Conservation (phyloP, 2,113 vertebrate genomes). For the Hypocryptadius cinnamomeus region DNA sequence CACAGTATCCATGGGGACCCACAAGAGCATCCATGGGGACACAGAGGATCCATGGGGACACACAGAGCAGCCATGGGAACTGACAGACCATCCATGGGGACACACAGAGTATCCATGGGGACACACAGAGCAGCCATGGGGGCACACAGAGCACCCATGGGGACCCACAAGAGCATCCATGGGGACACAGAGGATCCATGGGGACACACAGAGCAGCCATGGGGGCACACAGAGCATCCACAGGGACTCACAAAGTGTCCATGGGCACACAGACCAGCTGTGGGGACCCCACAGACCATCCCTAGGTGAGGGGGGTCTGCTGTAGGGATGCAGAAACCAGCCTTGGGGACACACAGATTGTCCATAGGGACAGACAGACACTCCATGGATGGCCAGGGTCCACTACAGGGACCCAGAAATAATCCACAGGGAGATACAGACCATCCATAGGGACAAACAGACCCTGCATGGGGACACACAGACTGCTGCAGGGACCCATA, state of each 20-base stretch:
- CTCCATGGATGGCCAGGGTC: too few species aligned
- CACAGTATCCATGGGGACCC: accelerated
- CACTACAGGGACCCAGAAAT: neutral
- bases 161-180: accelerated
- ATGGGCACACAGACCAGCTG: neutral
- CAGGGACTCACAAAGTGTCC: too few species aligned
- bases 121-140: too few species aligned
- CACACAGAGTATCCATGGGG: too few species aligned
- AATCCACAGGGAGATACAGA: neutral
- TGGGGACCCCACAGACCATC: neutral
- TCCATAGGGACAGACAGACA: neutral
- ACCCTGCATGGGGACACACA: neutral
- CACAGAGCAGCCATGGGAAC: neutral
- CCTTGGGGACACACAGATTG: neutral
- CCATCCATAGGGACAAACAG: neutral
- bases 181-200: accelerated
- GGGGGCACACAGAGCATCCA: neutral
- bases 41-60: neutral
- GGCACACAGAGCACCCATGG: accelerated
- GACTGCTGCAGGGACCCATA: neutral
- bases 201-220: too few species aligned
- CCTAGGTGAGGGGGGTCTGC: neutral
- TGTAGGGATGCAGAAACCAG: neutral
- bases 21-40: accelerated
- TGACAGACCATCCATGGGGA: neutral